Base-by-base conservation (phyloP, 35 echinoderm and acorn worm genomes). In the Holothuria glaberrima region DNA sequence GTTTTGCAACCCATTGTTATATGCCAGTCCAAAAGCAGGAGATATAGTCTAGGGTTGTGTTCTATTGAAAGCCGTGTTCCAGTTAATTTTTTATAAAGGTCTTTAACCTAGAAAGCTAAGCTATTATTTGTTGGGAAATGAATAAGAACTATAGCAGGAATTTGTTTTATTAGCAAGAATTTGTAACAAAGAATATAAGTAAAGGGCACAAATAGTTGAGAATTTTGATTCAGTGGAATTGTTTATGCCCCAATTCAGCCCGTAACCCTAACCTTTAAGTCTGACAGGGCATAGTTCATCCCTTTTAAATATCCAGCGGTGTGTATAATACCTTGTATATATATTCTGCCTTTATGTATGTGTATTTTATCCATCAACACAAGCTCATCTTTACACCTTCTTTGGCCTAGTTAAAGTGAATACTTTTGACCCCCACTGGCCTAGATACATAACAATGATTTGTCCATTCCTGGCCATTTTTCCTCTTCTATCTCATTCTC, bases 61-160 rank as follows among this genome's bases (percentile, higher is more conserved):
- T 54, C 50, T 54, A 54, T 54, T 54, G 50, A 54, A 14, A 54
- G 50, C 50, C 12, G 50, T 54, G 50, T 54, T 17, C 50, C 50
- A 54, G 50, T 54, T 54, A 54, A 54, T 54, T 14, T 10, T 46
- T 54, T 14, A 54, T 14, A 14, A 9, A 26, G 74, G 74, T 78
- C 74, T 78, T 78, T 78, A 78, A 78, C 74, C 74, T 29, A 78
- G 74, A 78, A 48, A 78, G 26, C 21, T 50, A 54, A 48, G 74
- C 74, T 78, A 78, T 45, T 78, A 78, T 78, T 78, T 78, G 74
- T 78, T 52, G 18, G 50, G 18, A 78, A 78, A 50, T 78, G 74
- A 14, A 22, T 52, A 78, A 50, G 35, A 78, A 78, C 50, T 25
- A 50, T 48, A 78, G 50, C 74, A 78, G 38, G 74, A 78, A 78